Conservation (phyloP, 1,140 invertebrate species). For the Doryteuthis pealeii region DNA sequence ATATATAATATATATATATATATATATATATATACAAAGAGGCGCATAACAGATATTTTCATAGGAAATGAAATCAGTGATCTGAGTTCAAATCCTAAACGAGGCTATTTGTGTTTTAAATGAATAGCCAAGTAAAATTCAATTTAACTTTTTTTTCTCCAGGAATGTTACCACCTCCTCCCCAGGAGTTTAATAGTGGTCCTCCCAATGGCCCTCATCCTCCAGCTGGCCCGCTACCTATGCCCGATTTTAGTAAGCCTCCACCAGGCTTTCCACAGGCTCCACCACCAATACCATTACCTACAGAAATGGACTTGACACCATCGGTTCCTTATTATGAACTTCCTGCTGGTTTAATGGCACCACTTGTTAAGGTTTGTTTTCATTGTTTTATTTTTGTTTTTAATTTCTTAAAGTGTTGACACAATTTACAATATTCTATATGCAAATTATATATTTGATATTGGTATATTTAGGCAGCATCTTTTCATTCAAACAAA, state of each 20-base stretch:
- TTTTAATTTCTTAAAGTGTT: neutral
- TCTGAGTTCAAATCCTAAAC: too few relatives aligned
- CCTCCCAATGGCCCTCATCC: conserved; percentile 21
- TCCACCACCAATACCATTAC: conserved; percentile 31
- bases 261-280: conserved; percentile 57
- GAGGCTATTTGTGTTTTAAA: too few relatives aligned
- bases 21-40: too few relatives aligned
- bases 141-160: too few relatives aligned
- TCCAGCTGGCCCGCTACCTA: conserved; percentile 28
- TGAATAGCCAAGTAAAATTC: too few relatives aligned
- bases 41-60: too few relatives aligned
- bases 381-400: neutral
- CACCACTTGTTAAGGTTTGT: conserved; percentile 82
- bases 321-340: conserved; percentile 94
- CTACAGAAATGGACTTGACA: conserved; percentile 64
- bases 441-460: neutral
- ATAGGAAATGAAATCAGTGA: too few relatives aligned
- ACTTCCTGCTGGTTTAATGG: conserved; percentile 92
- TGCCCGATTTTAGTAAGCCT: conserved; percentile 65
- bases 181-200: conserved; percentile 20
- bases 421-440: neutral
- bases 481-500: too few relatives aligned
- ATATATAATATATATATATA: too few relatives aligned
- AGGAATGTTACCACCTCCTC: conserved; percentile 22
- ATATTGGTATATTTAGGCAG: too few relatives aligned